Base-by-base conservation (phyloP, 2,888 invertebrate species). In the Pseudococcus longispinus region DNA sequence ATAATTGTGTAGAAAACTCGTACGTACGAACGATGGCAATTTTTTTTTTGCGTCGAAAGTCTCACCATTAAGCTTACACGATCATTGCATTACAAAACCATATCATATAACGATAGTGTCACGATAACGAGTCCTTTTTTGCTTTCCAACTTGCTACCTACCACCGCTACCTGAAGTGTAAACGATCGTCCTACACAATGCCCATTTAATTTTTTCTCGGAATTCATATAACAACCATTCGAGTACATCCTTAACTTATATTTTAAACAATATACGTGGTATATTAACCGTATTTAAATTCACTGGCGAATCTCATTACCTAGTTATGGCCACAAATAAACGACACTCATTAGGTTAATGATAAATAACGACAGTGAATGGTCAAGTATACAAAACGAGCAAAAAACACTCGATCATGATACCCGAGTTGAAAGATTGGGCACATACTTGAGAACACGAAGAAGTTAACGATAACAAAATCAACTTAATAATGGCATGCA, bases 151-250 rank as follows among this genome's bases (percentile, higher is more conserved):
- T 32, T 70, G 70, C 70, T 32, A 70, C 70, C 70, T 70, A 70
- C 70, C 29, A 18, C 70, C 8, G 29, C 15, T 3, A 65, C 11
- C 29, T 70, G n/a, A n/a, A n/a, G n/a, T n/a, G 70, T 29, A 29
- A 70, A 18, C 29, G 70, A 70, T 70, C 70, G 29, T 70, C 70
- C 70, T 29, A 70, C 70, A 70, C 70, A 70, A 70, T 70, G 29
- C 29, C 70, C 29, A 4, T 29, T 70, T 5, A 29, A 70, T 18
- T 18, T 20, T 70, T 60, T 70, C 29, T 70, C 11, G 70, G 70
- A 70, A 70, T 70, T 29, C 70, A n/a, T n/a, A n/a, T 15, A 15
- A 29, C 18, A 18, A 29, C 29, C 15, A 70, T 20, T 70, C 29
- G 18, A 70, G 70, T 29, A 70, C 29, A 29, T 13, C 29, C 3